phyloP scores from a whole-genome alignment of 2,888 invertebrate genomes.

The Nymphalis c-album region DNA sequence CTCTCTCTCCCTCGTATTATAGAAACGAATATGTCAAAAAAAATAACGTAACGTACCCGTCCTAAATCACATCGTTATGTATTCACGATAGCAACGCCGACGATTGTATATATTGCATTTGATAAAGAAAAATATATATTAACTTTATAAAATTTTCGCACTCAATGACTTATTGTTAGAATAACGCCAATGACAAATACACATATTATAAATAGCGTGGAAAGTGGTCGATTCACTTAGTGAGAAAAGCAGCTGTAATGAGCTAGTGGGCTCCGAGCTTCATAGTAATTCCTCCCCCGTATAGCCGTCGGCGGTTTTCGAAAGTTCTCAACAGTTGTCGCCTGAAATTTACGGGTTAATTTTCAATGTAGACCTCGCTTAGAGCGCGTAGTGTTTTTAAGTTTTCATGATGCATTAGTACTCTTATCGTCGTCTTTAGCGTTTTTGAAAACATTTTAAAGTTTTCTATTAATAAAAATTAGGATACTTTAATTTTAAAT shows the following conservation, averaged over 20 bases:
- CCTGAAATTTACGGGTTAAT: slow-evolving; percentile 80
- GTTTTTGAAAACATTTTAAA: too few species aligned
- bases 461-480: not conserved
- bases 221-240: slow-evolving; percentile 27
- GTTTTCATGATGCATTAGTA: slow-evolving; percentile 54
- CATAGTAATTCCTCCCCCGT: slow-evolving; percentile 52
- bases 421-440: not conserved
- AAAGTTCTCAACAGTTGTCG: slow-evolving; percentile 79
- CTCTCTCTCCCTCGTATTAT: slow-evolving; percentile 49
- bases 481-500: slow-evolving; percentile 38
- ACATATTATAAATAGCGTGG: slow-evolving; percentile 20
- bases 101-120: slow-evolving; percentile 44
- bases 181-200: slow-evolving; percentile 8
- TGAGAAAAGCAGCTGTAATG: slow-evolving; percentile 57
- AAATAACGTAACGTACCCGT: slow-evolving; percentile 49
- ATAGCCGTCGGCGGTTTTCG: slow-evolving; percentile 73
- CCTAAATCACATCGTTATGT: slow-evolving; percentile 55
- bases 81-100: slow-evolving; percentile 50
- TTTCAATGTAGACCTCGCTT: slow-evolving; percentile 72
- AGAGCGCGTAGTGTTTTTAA: slow-evolving; percentile 70
- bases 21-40: slow-evolving; percentile 49
- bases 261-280: slow-evolving; percentile 59
- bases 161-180: slow-evolving; percentile 10
- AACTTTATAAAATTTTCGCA: not conserved
- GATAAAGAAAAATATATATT: slow-evolving; percentile 25